A percentile compares a stretch with the other conserved stretches of the same genome.
Evolutionary conservation across 1,140 invertebrate species (phyloP).

Genomic region (Spodoptera litura): DNA sequence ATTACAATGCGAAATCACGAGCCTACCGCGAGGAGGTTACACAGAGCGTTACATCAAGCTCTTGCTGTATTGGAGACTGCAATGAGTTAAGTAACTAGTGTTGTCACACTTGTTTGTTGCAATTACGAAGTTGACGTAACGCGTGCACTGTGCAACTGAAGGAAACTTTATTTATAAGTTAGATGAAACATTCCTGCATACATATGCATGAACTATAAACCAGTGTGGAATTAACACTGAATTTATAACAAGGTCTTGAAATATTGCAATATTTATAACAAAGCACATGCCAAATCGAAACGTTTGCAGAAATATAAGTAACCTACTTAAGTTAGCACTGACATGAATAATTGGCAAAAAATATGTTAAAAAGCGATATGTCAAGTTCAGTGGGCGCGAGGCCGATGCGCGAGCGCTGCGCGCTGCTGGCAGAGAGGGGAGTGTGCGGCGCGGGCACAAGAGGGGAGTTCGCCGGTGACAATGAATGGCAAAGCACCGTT

Average conservation of each 20-base stretch:
- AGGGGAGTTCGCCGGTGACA: slow-evolving; percentile 67
- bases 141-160: slow-evolving; percentile 54
- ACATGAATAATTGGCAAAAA: slow-evolving; percentile 69
- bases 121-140: slow-evolving; percentile 72
- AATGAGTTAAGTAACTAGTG: slow-evolving; percentile 76
- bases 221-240: background rate
- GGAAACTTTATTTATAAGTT: slow-evolving; percentile 48
- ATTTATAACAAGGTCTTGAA: slow-evolving; percentile 19
- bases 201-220: background rate
- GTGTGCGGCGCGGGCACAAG: slow-evolving; percentile 54
- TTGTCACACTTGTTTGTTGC: slow-evolving; percentile 77
- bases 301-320: slow-evolving; percentile 26
- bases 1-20: slow-evolving; percentile 67
- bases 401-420: slow-evolving; percentile 62
- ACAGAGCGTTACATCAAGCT: slow-evolving; percentile 71
- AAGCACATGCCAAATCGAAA: slow-evolving; percentile 27
- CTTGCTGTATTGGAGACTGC: slow-evolving; percentile 65
- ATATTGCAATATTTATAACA: slow-evolving; percentile 30
- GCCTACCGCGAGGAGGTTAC: slow-evolving; percentile 54
- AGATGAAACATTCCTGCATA: background rate
- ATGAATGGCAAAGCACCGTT: slow-evolving; percentile 84
- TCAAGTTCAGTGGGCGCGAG: slow-evolving; percentile 80
- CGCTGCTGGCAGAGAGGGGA: slow-evolving; percentile 49
- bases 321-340: slow-evolving; percentile 50
- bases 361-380: slow-evolving; percentile 74